Evolutionary conservation across 2,888 invertebrate species (phyloP).

Genomic region (Zygaena filipendulae): DNA sequence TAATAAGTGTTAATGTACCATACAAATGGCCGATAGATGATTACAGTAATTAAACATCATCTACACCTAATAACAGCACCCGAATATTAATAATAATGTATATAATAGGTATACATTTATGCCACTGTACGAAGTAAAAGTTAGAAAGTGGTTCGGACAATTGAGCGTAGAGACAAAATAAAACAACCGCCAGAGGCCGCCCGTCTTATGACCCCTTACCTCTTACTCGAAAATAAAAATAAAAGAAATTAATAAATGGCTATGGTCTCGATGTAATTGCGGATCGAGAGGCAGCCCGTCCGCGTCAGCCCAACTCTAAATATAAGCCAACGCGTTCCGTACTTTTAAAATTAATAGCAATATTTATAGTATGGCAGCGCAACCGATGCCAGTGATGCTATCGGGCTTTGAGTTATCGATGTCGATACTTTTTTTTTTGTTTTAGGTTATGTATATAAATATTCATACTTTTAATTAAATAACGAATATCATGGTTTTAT

Average conservation of each 20-base stretch:
- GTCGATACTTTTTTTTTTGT: conserved; percentile 43
- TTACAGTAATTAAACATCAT: too few species aligned
- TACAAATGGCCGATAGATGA: too few species aligned
- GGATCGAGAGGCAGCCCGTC: conserved; percentile 33
- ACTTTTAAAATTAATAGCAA: conserved; percentile 63
- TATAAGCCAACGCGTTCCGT: conserved; percentile 38
- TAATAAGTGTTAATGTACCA: too few species aligned
- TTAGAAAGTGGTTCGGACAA: conserved; percentile 40
- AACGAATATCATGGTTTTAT: too few species aligned
- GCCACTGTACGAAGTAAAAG: conserved; percentile 48
- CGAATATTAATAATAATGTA: too few species aligned
- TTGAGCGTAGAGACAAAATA: conserved; percentile 28
- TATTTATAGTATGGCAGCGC: conserved; percentile 60
- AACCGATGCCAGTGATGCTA: conserved; percentile 45
- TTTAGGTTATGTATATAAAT: too few species aligned
- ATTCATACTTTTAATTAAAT: too few species aligned
- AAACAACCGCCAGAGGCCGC: conserved; percentile 15
- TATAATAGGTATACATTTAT: too few species aligned
- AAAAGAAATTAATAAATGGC: conserved; percentile 35
- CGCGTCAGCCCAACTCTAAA: conserved; percentile 55
- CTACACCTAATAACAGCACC: too few species aligned
- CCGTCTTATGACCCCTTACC: conserved; percentile 46
- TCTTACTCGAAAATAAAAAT: conserved; percentile 24
- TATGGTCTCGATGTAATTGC: conserved; percentile 56
- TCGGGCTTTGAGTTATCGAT: conserved; percentile 33